These are phyloP conservation scores for Abrostola triplasia DNA, from an alignment of 2,888 invertebrate genomes.

Conservation along the genomic window DNA sequence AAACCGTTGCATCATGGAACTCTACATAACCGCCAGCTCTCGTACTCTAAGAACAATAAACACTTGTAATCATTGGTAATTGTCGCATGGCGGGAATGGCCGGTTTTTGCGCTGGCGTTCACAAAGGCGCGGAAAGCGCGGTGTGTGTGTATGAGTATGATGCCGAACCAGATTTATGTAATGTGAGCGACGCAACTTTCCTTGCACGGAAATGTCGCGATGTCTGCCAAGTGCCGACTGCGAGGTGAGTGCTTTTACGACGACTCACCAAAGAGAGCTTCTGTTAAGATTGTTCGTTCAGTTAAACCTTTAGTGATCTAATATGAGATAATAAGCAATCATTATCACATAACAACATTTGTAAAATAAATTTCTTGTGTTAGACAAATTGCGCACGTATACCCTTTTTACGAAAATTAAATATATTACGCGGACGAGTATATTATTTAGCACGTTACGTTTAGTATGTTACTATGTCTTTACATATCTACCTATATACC, in stretches of 20 bases:
- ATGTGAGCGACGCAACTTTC: constrained; percentile 71
- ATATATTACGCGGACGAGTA: no score
- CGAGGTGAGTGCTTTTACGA: constrained; percentile 42
- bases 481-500: no score
- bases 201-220: constrained; percentile 64
- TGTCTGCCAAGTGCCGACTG: constrained; percentile 3
- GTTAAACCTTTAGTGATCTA: no score
- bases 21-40: constrained; percentile 72
- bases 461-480: no score
- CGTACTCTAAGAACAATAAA: constrained; percentile 76
- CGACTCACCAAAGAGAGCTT: constrained; percentile 18
- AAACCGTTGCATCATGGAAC: constrained; percentile 67
- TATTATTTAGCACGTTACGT: no score
- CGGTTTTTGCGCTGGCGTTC: constrained; percentile 72
- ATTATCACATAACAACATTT: no score
- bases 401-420: no score
- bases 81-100: constrained; percentile 75
- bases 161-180: constrained; percentile 82
- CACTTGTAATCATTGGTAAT: constrained; percentile 77
- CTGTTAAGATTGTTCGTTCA: neutral
- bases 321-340: no score
- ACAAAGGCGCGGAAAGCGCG: constrained; percentile 75
- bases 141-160: constrained; percentile 45
- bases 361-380: no score
- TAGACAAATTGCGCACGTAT: no score